Conservation (phyloP, 2,797 vertebrate species). For the Poeciliopsis infans region DNA sequence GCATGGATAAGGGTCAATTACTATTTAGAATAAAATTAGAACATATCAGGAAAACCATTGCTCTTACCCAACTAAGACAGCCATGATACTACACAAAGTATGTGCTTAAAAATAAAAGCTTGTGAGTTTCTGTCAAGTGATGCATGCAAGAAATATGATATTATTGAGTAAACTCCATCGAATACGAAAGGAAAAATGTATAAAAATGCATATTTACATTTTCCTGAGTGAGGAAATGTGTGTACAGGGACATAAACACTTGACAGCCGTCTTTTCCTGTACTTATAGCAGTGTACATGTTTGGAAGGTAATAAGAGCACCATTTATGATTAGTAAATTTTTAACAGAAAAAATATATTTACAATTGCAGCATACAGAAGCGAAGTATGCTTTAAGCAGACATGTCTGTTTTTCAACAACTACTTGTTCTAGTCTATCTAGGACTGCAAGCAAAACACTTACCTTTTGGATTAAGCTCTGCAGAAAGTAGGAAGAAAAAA, state of each 20-base stretch:
- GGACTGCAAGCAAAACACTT: conserved; percentile 56
- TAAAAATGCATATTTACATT: conserved; percentile 63
- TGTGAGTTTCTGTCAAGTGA: conserved; percentile 2
- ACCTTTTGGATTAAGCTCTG: conserved; percentile 83
- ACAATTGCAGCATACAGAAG: conserved; percentile 4
- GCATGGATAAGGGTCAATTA: background rate
- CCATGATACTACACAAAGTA: conserved; percentile 3
- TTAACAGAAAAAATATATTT: conserved; percentile 10
- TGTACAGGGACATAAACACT: conserved; percentile 71
- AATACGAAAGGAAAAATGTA: conserved; percentile 49
- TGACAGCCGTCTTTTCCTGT: conserved; percentile 64
- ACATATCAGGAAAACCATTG: background rate
- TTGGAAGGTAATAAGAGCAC: conserved; percentile 28
- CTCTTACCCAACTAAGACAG: background rate
- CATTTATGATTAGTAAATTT: conserved; percentile 30
- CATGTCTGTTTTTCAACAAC: conserved; percentile 26
- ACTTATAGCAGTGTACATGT: conserved; percentile 53
- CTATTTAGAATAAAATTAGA: background rate
- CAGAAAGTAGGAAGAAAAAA: conserved; percentile 48
- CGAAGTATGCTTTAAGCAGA: conserved; percentile 1
- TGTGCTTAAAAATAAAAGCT: conserved; percentile 3
- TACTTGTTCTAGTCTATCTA: conserved; percentile 51
- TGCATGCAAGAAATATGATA: conserved; percentile 42
- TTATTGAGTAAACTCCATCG: conserved; percentile 52
- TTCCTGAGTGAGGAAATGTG: conserved; percentile 56